Conservation (phyloP, 2,797 vertebrate species). For the Cirrhinus molitorella region DNA sequence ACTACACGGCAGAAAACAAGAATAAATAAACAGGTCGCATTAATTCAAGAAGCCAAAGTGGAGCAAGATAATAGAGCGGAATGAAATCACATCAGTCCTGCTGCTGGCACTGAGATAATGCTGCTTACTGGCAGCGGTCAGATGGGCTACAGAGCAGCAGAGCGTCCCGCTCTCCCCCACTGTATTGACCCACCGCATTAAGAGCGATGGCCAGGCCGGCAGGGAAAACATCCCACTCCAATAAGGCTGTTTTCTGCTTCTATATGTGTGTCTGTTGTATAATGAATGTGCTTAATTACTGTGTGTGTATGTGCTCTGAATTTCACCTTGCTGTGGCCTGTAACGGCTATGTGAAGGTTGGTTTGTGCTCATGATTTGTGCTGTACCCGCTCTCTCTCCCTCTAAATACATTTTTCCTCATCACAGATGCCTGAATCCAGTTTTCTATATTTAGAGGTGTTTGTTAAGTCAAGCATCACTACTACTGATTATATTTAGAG, state of each 20-base stretch:
- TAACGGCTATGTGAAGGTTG: neutral
- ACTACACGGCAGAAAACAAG: conserved; percentile 13
- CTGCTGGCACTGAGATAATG: conserved; percentile 33
- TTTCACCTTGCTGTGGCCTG: conserved; percentile 8
- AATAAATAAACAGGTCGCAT: conserved; percentile 29
- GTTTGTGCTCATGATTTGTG: neutral
- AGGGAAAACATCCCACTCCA: conserved; percentile 3
- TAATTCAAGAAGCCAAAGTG: conserved; percentile 25
- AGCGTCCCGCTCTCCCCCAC: neutral
- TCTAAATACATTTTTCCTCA: neutral
- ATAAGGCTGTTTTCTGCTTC: neutral
- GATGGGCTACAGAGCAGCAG: neutral
- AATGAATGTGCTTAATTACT: conserved; percentile 28
- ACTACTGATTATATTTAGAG: neutral
- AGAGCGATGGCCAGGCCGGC: neutral
- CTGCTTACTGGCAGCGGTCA: conserved; percentile 10
- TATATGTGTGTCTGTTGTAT: conserved; percentile 5
- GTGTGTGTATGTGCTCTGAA: neutral
- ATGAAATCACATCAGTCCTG: conserved; percentile 21
- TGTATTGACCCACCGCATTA: conserved; percentile 14
- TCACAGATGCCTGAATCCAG: neutral
- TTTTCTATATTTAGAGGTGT: conserved; percentile 7
- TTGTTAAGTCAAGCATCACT: conserved; percentile 2
- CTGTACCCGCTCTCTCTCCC: neutral
- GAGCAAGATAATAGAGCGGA: conserved; percentile 20